These are phyloP conservation scores for Campoletis sonorensis DNA, from an alignment of 1,140 invertebrate genomes.

Conservation along the genomic window DNA sequence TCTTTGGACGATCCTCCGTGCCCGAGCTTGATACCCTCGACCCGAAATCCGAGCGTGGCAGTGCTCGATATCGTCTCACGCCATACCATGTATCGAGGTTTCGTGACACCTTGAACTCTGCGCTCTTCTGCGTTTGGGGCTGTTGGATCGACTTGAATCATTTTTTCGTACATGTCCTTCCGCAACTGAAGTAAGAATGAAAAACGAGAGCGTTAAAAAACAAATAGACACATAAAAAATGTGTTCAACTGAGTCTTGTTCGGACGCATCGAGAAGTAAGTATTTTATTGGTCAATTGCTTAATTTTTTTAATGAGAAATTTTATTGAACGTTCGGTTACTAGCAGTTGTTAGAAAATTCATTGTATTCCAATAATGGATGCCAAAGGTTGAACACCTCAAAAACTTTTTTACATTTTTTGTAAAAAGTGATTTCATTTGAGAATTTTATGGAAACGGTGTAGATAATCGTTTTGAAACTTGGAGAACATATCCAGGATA, in stretches of 20 bases:
- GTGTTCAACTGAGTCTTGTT: neutral
- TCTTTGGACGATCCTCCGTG: constrained; percentile 94
- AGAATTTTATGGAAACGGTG: too few species aligned
- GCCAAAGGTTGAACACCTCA: too few species aligned
- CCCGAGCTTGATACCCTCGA: constrained; percentile 95
- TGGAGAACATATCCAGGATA: too few species aligned
- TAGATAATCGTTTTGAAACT: too few species aligned
- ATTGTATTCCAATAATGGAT: neutral
- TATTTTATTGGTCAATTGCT: too few species aligned
- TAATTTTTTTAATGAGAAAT: too few species aligned
- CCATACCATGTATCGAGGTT: constrained; percentile 98
- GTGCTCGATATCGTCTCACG: constrained; percentile 98
- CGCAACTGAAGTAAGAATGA: constrained; percentile 70
- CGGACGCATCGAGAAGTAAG: too few species aligned
- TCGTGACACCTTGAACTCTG: constrained; percentile 92
- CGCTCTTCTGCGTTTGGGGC: constrained; percentile 95
- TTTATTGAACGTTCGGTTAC: too few species aligned
- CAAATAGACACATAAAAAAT: too few species aligned
- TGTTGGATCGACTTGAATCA: constrained; percentile 94
- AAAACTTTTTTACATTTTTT: too few species aligned
- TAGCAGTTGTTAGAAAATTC: constrained; percentile 33
- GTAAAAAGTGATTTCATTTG: too few species aligned
- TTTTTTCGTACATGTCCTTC: constrained; percentile 97
- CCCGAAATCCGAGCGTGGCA: constrained; percentile 94
- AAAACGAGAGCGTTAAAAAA: neutral